Evolutionary conservation across 2,888 invertebrate genomes (phyloP), one percentile per base, ranked within the genome.

Genomic region (Heliconius ismenius): DNA sequence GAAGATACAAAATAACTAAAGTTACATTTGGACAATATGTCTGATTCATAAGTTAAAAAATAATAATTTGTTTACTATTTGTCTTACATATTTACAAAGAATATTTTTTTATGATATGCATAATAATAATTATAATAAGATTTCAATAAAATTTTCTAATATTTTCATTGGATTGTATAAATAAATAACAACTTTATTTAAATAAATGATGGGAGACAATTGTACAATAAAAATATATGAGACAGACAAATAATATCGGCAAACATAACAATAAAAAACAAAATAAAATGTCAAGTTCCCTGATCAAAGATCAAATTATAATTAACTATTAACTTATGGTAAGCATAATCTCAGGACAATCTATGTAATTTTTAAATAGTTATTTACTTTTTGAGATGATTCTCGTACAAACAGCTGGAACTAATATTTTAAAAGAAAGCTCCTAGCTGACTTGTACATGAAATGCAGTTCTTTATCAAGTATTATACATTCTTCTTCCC

Each of bases 181-280:
- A 92, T 91, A 92, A 91, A 89, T 73, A 91, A 91, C 88, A 88
- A 90, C 87, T 89, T 85, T 86, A 87, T 87, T 86, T 86, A 87
- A 86, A 87, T 85, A 87, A 86, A 85, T 85, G 86, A 67, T 67
- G 43, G 72, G 49, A 88, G 87, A 87, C 89, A 87, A 91, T 88
- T 87, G 86, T 90, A 90, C 88, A 89, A 86, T 89, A 88, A 88
- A 89, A 81, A 81, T 89, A 90, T 89, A 86, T 89, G 82, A 84
- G 86, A 86, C 86, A 87, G 88, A 89, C 70, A 83, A 86, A 67
- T 67, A 89, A 86, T 81, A 88, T 86, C 83, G 88, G 87, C 91
- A 93, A 93, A 93, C 92, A 90, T 93, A 94, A 92, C 92, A 93
- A 92, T 85, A 84, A 91, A 92, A 84, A 91, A 92, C 88, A 90